Evolutionary conservation across 2,113 vertebrate species (phyloP).

Genomic region (Paratilapia polleni): DNA sequence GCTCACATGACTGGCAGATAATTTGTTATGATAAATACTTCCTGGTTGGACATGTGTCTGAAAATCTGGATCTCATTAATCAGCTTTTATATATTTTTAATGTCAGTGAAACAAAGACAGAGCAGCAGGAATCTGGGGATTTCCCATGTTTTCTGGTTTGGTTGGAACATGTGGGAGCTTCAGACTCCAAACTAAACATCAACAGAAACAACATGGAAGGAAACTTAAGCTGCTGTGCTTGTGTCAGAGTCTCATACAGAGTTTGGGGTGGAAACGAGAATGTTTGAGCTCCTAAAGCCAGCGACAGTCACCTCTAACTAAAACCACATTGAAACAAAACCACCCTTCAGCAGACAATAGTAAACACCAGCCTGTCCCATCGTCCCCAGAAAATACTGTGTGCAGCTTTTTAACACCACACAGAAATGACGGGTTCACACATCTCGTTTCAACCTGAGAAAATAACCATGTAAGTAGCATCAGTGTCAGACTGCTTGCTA

Average conservation of each 20-base stretch:
- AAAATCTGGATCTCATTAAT: not conserved
- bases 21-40: not conserved
- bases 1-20: not conserved
- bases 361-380: not conserved
- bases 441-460: not conserved
- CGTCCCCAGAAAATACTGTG: not conserved
- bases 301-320: not conserved
- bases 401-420: not conserved
- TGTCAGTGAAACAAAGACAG: not conserved
- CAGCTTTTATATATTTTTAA: not conserved
- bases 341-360: not conserved
- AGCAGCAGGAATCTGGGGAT: slow-evolving; percentile 60
- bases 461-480: not conserved
- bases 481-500: not conserved
- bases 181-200: slow-evolving; percentile 26
- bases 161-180: slow-evolving; percentile 52
- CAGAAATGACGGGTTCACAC: not conserved
- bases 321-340: not conserved
- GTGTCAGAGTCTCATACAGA: not conserved
- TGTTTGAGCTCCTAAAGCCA: not conserved
- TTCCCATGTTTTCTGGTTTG: slow-evolving; percentile 41
- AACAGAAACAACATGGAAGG: slow-evolving; percentile 4
- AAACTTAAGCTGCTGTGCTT: not conserved
- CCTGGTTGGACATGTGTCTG: not conserved
- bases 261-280: not conserved